A percentile compares a stretch with the other conserved stretches of the same genome.
phyloP scores from a whole-genome alignment of 2,797 vertebrate species.

The Argya squamiceps region DNA sequence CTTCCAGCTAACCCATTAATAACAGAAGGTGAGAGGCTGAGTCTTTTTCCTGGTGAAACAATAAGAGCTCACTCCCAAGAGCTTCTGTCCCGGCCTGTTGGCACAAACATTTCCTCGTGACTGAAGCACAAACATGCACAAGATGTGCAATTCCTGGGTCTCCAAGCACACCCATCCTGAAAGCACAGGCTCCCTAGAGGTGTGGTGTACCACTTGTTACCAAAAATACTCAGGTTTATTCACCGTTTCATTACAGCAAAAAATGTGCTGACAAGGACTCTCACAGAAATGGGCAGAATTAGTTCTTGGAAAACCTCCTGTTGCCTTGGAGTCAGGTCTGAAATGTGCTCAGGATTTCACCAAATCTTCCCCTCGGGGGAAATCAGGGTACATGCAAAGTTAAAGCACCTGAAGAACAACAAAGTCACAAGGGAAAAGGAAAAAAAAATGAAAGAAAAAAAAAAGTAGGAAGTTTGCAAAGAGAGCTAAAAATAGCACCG shows the following conservation, averaged over 20 bases:
- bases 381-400: not conserved
- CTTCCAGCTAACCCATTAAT: not conserved
- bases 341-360: not conserved
- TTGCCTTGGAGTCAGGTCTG: not conserved
- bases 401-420: not conserved
- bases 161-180: not conserved
- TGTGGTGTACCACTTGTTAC: not conserved
- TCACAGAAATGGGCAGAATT: conserved; percentile 1
- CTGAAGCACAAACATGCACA: not conserved
- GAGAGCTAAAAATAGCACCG: conserved; percentile 13
- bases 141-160: not conserved
- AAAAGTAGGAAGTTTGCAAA: not conserved
- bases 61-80: not conserved
- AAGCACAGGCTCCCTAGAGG: not conserved
- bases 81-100: not conserved
- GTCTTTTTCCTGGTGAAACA: not conserved
- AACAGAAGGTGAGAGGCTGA: not conserved
- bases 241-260: not conserved
- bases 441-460: too few relatives aligned
- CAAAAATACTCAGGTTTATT: conserved; percentile 35
- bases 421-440: not conserved
- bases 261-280: conserved; percentile 27
- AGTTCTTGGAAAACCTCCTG: conserved; percentile 47
- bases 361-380: not conserved
- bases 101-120: not conserved